Conservation (phyloP, 2,113 vertebrate genomes). For the Noctilio leporinus region DNA sequence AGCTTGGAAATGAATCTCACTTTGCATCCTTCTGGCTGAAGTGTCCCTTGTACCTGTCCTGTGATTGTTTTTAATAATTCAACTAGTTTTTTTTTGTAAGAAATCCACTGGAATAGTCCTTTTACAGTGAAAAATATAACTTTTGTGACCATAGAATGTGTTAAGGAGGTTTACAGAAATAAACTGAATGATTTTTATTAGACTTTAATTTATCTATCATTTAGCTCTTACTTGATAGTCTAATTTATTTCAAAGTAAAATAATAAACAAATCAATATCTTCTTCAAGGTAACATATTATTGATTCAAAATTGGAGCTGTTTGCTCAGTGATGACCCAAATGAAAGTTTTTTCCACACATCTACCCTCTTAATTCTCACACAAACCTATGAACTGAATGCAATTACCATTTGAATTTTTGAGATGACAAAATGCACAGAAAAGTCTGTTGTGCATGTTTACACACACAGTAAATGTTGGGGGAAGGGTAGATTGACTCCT, state of each 20-base stretch:
- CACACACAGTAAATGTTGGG: not conserved
- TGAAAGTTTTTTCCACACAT: not conserved
- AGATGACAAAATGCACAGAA: not conserved
- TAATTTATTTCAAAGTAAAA: not conserved
- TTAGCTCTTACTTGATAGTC: not conserved
- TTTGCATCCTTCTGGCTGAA: not conserved
- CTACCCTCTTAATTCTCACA: not conserved
- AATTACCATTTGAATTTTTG: not conserved
- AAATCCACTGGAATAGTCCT: not conserved
- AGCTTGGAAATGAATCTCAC: not conserved
- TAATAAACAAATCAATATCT: not conserved
- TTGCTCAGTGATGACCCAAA: not conserved
- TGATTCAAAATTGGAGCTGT: not conserved
- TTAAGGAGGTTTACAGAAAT: not conserved
- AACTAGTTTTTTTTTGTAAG: not conserved
- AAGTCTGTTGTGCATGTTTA: not conserved
- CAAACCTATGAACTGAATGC: not conserved
- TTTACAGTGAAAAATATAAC: not conserved
- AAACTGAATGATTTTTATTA: not conserved
- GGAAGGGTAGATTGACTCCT: accelerated
- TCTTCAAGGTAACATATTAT: not conserved
- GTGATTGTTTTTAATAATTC: not conserved
- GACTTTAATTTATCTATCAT: not conserved
- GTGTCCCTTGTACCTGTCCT: not conserved
- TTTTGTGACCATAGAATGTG: not conserved